Evolutionary conservation across 2,888 invertebrate species (phyloP), one percentile per base, ranked within the genome.

Genomic region (Clitarchus hookeri): DNA sequence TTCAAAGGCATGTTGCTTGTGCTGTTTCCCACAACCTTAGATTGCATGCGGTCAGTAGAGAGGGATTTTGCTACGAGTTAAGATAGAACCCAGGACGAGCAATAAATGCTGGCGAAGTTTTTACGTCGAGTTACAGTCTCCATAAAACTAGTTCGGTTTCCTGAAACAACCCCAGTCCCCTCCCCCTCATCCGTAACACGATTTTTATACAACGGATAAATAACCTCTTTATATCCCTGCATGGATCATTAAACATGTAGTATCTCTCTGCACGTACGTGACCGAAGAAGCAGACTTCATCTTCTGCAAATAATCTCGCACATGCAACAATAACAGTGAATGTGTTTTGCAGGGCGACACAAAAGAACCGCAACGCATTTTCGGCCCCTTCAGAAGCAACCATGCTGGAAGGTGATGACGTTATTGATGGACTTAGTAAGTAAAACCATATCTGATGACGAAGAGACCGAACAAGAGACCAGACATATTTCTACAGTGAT

Each of bases 121-220:
- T 23, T 65, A 11, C 19, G 65, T 19, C 65, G 65, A 65, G 65
- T 65, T 65, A 65, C 65, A 65, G 12, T 23, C 65, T 19, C 16
- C 65, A 65, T 65, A 65, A 65, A 65, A 65, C 65, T 65, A n/a
- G 23, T 65, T 65, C 65, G 65, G 65, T 65, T 65, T 65, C 65
- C 65, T 19, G 65, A 65, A 65, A 19, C 65, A 23, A 16, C 65
- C 65, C 8, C 48, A 48, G 11, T 6, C 48, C 48, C 48, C 48
- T 8, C 11, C 48, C 36, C 2, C 65, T 23, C 65, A 11, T 1
- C 65, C 65, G 1, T n/a, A 36, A n/a, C n/a, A n/a, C 23, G 23
- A 65, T 65, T 65, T 65, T 65, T 65, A 65, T 65, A 6, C 8
- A 23, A 2, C 65, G 23, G 65, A 4, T 6, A 65, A 11, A 65